Evolutionary conservation across 2,113 vertebrate genomes (phyloP).

Genomic region (Oncorhynchus mykiss): DNA sequence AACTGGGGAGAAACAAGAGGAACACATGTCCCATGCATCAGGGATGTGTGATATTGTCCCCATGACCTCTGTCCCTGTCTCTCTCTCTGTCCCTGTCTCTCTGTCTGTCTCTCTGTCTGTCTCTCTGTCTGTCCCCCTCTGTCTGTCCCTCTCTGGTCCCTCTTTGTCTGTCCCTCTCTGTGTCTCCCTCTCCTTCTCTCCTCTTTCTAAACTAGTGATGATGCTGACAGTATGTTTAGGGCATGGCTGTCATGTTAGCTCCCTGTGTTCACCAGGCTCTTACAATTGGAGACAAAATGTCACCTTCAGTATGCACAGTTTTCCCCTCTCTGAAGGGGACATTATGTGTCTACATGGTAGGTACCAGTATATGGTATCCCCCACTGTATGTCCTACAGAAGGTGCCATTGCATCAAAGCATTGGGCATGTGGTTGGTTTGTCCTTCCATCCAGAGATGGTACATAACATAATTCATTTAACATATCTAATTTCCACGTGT

Average conservation of each 20-base stretch:
- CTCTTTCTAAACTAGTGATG: too few species aligned
- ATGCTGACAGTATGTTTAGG: too few species aligned
- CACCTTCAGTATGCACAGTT: not conserved
- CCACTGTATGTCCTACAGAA: not conserved
- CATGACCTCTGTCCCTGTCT: not conserved
- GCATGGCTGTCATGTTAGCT: too few species aligned
- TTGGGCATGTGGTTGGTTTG: too few species aligned
- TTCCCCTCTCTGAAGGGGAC: not conserved
- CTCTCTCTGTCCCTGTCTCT: not conserved
- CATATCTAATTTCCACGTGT: not conserved
- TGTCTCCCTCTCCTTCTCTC: too few species aligned
- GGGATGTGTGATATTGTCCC: slow-evolving; percentile 1
- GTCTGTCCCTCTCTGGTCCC: too few species aligned
- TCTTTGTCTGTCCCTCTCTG: too few species aligned
- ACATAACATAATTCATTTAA: too few species aligned
- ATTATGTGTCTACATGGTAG: not conserved
- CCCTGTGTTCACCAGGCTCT: too few species aligned
- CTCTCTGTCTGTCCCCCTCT: not conserved
- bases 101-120: not conserved
- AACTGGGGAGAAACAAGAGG: too few species aligned
- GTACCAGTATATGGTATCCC: not conserved
- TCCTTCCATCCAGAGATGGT: too few species aligned
- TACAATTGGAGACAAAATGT: too few species aligned
- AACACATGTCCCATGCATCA: not conserved
- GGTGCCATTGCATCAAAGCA: not conserved